These are phyloP conservation scores for Crocodylus rhombifer DNA, from an alignment of 2,797 vertebrate genomes.

Conservation along the genomic window DNA sequence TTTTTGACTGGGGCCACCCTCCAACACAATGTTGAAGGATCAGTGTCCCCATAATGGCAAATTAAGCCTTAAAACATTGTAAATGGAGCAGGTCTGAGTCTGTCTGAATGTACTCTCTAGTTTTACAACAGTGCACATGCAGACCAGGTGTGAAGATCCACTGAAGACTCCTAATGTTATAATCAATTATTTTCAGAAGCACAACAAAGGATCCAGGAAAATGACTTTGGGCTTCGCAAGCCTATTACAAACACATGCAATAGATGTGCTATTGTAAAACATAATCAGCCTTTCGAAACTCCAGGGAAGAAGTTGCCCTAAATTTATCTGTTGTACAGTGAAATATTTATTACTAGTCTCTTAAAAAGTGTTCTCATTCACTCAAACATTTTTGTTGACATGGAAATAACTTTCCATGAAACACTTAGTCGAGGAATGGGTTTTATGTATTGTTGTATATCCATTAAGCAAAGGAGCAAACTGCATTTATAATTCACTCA, in stretches of 20 bases:
- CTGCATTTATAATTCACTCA: rapidly evolving
- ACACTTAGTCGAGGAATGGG: neutral
- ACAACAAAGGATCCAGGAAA: neutral
- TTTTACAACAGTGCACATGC: neutral
- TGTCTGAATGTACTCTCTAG: neutral
- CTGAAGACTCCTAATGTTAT: neutral
- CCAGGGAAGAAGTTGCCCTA: neutral
- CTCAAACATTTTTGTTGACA: neutral
- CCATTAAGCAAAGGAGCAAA: neutral
- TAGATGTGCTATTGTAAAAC: neutral
- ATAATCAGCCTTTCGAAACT: neutral
- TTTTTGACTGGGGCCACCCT: neutral
- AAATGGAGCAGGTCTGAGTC: neutral
- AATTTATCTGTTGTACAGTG: neutral
- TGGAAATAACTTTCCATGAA: neutral
- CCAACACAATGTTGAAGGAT: neutral
- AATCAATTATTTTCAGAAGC: neutral
- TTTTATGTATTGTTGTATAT: neutral
- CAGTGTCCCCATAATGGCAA: neutral
- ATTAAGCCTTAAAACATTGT: neutral
- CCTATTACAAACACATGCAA: neutral
- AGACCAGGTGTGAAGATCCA: neutral
- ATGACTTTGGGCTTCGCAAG: neutral
- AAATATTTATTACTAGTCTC: neutral
- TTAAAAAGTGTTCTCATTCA: neutral